Percentiles rank a stretch among this genome's conserved stretches.
phyloP scores from a whole-genome alignment of 2,888 invertebrate genomes.

The Colostygia pectinataria region DNA sequence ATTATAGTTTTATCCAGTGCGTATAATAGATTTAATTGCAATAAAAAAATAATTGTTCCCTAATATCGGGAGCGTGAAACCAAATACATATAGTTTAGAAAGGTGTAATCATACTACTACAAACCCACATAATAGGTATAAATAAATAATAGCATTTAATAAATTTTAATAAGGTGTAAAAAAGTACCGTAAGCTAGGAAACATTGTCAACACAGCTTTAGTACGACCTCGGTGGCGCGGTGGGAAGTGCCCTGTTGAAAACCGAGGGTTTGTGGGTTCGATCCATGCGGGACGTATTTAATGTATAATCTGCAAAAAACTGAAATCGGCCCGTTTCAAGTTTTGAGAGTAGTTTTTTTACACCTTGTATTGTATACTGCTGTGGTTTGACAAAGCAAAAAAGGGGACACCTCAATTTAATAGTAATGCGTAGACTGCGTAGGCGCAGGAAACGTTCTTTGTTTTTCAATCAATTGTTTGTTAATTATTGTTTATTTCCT shows the following conservation, averaged over 20 bases:
- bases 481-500: constrained; percentile 1
- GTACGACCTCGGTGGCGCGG: no score
- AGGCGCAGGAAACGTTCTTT: background rate
- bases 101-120: constrained; percentile 21
- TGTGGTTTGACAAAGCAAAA: no score
- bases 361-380: no score
- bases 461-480: constrained; percentile 13
- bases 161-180: no score
- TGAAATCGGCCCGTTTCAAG: background rate
- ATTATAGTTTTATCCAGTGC: constrained; percentile 5
- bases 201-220: no score
- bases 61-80: constrained; percentile 16
- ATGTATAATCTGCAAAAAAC: no score
- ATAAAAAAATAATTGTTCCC: constrained; percentile 15
- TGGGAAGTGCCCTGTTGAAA: no score
- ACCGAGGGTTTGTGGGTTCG: no score
- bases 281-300: no score
- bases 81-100: constrained; percentile 19
- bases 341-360: no score
- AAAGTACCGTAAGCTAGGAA: no score
- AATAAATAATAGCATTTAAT: no score
- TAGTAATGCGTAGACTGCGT: background rate
- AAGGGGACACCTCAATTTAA: background rate
- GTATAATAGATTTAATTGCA: constrained; percentile 14
- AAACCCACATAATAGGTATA: background rate